A percentile compares a stretch with the other conserved stretches of the same genome.
phyloP scores from a whole-genome alignment of 2,888 invertebrate species.

The Monoplex corrugatus region DNA sequence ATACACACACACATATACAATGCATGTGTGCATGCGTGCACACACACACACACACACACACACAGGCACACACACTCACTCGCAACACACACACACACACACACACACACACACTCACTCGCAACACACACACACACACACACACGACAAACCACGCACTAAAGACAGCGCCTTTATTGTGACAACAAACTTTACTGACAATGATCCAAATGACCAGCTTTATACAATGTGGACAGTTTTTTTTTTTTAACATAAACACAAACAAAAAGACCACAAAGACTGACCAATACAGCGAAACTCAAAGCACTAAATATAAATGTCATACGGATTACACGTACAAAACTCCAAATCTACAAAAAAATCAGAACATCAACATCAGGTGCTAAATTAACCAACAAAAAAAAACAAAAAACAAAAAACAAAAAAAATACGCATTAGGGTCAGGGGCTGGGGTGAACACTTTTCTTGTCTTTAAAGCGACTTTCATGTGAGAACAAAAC shows the following conservation, averaged over 20 bases:
- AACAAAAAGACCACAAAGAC: slow-evolving; percentile 30
- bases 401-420: neutral
- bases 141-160: neutral
- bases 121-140: neutral
- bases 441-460: neutral
- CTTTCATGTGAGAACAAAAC: too few species aligned
- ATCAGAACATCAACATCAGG: neutral
- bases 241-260: slow-evolving; percentile 40
- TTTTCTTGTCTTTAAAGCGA: neutral
- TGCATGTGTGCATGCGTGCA: neutral
- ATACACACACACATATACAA: slow-evolving; percentile 17
- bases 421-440: neutral
- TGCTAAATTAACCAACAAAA: neutral
- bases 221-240: slow-evolving; percentile 47
- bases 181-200: slow-evolving; percentile 48
- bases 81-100: neutral
- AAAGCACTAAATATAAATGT: slow-evolving; percentile 38
- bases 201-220: slow-evolving; percentile 44
- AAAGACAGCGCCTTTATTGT: neutral
- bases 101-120: neutral
- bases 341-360: slow-evolving; percentile 23
- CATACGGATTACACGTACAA: neutral
- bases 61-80: neutral
- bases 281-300: slow-evolving; percentile 43
- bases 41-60: slow-evolving; percentile 13